Evolutionary conservation across 2,888 invertebrate species (phyloP), one percentile per base, ranked within the genome.

Genomic region (Athrips mouffetella): DNA sequence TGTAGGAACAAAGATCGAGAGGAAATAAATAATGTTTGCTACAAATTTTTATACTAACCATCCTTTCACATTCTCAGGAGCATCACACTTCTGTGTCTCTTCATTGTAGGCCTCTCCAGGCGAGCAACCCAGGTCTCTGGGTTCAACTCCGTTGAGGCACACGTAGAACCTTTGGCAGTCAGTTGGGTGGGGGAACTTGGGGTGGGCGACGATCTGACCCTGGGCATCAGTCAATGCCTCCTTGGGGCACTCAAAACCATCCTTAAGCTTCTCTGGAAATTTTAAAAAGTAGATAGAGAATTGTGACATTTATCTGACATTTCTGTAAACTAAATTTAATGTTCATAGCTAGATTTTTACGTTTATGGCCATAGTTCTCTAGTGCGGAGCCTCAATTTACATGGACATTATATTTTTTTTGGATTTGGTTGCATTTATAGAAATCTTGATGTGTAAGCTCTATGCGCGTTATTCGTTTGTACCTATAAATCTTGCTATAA

Each of bases 121-220:
- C 67, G 92, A 91, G 84, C 97, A 97, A 25, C 96, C 95, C 55
- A 96, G 91, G 75, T 96, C 95, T 55, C 96, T 91, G n/a, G 97
- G 96, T 60, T 94, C 96, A 21, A 93, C 89, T 10, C 95, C 95
- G 76, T 94, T 96, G 62, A 96, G 82, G 78, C 96, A 96, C 23
- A 96, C 96, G 82, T 96, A 97, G 91, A 97, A 97, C 67, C 95
- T 93, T 79, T 96, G 95, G 84, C 97, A 97, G 80, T 97, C 96
- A 25, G 90, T 92, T 30, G 95, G 94, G 85, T 97, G 95, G 1
- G 96, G 89, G 82, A 91, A 96, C 77, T 94, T 95, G 16, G 96
- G 96, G 83, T 96, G 96, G 20, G 95, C 92, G 3, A 94, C 91
- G 5, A 89, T 73, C 72, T 93, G 93, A 18, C 96, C 96, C 58